Base-by-base conservation (phyloP, 2,888 invertebrate genomes). In the Tupiocoris notatus region DNA sequence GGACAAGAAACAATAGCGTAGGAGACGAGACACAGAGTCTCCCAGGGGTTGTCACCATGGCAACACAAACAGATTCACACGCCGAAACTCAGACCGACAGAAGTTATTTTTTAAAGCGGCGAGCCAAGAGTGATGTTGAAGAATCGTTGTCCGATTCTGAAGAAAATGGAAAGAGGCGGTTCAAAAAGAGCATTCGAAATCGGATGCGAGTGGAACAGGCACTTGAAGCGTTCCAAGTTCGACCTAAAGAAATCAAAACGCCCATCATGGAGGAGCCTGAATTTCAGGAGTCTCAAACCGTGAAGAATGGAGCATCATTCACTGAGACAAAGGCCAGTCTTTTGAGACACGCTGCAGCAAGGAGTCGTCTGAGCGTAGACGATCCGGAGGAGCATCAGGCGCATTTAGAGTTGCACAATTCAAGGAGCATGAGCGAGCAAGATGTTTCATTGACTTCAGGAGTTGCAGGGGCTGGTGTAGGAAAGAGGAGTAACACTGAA, bases 41-140 rank as follows among this genome's bases (percentile, higher is more conserved):
- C 81, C 94, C 94, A n/a, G 93, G 91, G 0, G 85, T 88, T 3
- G 87, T 86, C 18, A 79, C 84, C 0, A 90, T 90, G 83, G 91
- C 92, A 0, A 94, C 94, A 0, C 94, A 94, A 85, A 94, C 94
- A 0, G 93, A 93, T 82, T 90, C 92, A 81, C 91, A 92, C 70
- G 89, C 91, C 18, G 90, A 90, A n/a, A 93, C 93, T 0, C 93
- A 94, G 84, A 93, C 93, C 0, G 91, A 92, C 79, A 88, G 77
- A 16, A 76, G 81, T 2, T 87, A 88, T 18, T 84, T 87, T 66
- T 83, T 88, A 22, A 86, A 88, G 78, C 86, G 91, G 81, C 88
- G 88, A 83, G 91, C 92, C 1, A 87, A 92, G 81, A 93, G 93
- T 82, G 93, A 93, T 82, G 92, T 92, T 82, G 90, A 90, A 79